A percentile compares a stretch with the other conserved stretches of the same genome.
Evolutionary conservation across 2,113 vertebrate genomes (phyloP).

Genomic region (Ochotona princeps): DNA sequence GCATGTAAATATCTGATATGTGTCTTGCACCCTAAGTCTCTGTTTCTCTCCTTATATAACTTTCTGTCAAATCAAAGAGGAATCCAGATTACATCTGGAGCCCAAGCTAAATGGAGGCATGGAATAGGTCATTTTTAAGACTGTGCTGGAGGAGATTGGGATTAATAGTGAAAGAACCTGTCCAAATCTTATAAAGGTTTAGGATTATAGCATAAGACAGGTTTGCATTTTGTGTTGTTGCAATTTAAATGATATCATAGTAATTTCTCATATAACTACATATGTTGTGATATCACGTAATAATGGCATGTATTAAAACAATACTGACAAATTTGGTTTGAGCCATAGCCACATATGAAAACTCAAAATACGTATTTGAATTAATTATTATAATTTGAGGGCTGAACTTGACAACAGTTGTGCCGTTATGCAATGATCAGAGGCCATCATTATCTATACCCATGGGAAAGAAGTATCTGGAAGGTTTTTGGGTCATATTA

Average conservation of each 20-base stretch:
- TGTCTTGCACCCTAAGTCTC: not conserved
- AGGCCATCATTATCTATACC: not conserved
- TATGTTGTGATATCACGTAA: not conserved
- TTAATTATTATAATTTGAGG: not conserved
- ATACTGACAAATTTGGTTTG: constrained; percentile 11
- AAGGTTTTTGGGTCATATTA: not conserved
- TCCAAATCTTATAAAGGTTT: not conserved
- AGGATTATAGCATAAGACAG: not conserved
- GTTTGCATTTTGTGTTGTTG: not conserved
- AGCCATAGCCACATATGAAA: not conserved
- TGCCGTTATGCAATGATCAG: not conserved
- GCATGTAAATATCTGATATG: too few relatives aligned
- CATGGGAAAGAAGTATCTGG: not conserved
- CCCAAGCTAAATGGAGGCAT: not conserved
- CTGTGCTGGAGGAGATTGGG: not conserved
- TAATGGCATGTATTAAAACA: constrained; percentile 13
- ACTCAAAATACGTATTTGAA: not conserved
- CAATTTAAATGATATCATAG: not conserved
- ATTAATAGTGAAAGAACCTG: not conserved
- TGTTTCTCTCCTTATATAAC: not conserved
- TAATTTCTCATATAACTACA: constrained; percentile 14
- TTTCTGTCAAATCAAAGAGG: not conserved
- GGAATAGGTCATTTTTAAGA: not conserved
- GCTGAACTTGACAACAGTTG: not conserved
- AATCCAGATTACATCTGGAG: not conserved